These are phyloP conservation scores for Drosophila kohkoa DNA, from an alignment of 1,140 invertebrate genomes.

Conservation along the genomic window DNA sequence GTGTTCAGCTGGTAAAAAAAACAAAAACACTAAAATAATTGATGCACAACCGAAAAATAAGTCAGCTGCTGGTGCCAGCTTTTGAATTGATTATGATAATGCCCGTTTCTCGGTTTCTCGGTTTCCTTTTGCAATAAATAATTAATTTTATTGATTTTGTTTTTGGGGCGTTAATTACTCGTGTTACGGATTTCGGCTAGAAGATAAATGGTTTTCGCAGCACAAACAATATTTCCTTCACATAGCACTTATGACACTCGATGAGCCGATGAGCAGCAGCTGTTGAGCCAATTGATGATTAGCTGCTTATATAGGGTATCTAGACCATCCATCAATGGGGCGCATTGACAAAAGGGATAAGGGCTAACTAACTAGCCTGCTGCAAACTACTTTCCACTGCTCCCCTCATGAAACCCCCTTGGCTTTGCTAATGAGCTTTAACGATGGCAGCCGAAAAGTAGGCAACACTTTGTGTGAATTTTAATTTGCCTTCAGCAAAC, in stretches of 20 bases:
- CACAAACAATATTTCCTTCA: background rate
- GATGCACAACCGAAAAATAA: conserved; percentile 9
- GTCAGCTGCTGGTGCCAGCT: conserved; percentile 12
- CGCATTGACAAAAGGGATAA: conserved; percentile 8
- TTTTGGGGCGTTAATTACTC: conserved; percentile 29
- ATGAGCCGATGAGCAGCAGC: background rate
- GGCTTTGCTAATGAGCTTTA: conserved; percentile 68
- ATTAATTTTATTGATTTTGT: conserved; percentile 59
- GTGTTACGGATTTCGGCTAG: conserved; percentile 18
- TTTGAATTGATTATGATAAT: conserved; percentile 61
- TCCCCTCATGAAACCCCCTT: background rate
- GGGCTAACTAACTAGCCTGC: background rate
- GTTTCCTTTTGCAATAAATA: conserved; percentile 56
- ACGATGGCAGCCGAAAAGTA: conserved; percentile 66
- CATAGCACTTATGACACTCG: background rate
- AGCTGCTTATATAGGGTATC: conserved; percentile 12
- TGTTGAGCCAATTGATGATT: conserved; percentile 3
- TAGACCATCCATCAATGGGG: conserved; percentile 38
- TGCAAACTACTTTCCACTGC: background rate
- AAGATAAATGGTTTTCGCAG: conserved; percentile 40
- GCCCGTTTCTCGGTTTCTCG: background rate
- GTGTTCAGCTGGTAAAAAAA: conserved; percentile 26
- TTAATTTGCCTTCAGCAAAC: conserved; percentile 55
- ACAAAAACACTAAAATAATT: conserved; percentile 5
- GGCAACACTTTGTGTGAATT: conserved; percentile 74